Evolutionary conservation across 2,888 invertebrate genomes (phyloP).

Genomic region (Campoplex capitator): DNA sequence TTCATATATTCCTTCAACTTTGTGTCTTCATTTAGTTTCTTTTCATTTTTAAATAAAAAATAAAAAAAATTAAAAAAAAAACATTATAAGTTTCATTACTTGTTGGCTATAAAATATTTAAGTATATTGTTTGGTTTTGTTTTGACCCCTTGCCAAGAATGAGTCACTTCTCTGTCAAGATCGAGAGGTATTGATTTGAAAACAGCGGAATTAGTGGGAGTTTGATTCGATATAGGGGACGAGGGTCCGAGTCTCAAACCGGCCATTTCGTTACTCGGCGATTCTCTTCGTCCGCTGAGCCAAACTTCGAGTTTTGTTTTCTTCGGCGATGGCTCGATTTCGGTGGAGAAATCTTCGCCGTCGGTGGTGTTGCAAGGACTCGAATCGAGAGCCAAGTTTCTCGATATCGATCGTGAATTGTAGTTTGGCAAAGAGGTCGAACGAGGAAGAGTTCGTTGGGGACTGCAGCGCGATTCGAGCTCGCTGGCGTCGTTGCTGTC

Average conservation of each 20-base stretch:
- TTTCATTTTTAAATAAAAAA: constrained; percentile 16
- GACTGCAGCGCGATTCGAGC: constrained; percentile 47
- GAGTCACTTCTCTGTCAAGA: constrained; percentile 89
- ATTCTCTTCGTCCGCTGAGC: constrained; percentile 85
- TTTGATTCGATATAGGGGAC: constrained; percentile 78
- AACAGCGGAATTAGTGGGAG: constrained; percentile 89
- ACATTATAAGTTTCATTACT: constrained; percentile 76
- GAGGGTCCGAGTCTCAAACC: constrained; percentile 80
- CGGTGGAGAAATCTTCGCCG: constrained; percentile 82
- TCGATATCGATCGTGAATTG: constrained; percentile 49
- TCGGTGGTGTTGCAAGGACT: constrained; percentile 74
- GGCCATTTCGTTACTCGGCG: constrained; percentile 83
- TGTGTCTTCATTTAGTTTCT: neutral
- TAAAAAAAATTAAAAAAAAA: neutral
- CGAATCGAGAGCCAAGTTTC: constrained; percentile 41
- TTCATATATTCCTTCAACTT: neutral
- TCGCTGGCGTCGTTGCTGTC: constrained; percentile 80
- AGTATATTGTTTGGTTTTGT: constrained; percentile 83
- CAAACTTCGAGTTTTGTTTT: constrained; percentile 87
- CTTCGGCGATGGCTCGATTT: constrained; percentile 92
- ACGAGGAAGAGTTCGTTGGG: constrained; percentile 6
- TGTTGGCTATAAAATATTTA: constrained; percentile 83
- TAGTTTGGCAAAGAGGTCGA: constrained; percentile 1
- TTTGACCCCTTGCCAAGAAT: constrained; percentile 81
- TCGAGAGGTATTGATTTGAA: constrained; percentile 89